A percentile compares a stretch with the other conserved stretches of the same genome.
Evolutionary conservation across 2,797 vertebrate species (phyloP).

Genomic region (Anas acuta): DNA sequence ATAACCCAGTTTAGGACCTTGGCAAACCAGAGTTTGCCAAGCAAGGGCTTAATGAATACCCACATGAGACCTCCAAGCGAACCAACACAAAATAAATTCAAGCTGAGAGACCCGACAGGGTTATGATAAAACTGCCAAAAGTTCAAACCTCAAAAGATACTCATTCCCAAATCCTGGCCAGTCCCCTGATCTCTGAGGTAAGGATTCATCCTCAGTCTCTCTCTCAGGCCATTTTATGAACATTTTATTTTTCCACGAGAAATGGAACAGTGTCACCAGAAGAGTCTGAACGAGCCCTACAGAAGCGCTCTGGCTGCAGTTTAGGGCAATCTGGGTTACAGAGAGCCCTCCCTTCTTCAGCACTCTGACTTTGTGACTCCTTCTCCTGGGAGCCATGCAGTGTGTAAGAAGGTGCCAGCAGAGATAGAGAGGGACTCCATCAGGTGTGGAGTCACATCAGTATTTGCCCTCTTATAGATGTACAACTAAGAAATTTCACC

Average conservation of each 20-base stretch:
- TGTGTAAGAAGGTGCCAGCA: neutral
- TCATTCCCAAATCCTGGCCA: neutral
- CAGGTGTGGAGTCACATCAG: no score
- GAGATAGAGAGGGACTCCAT: neutral
- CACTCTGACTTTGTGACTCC: neutral
- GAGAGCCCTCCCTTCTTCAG: neutral
- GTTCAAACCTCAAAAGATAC: neutral
- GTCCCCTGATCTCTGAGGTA: neutral
- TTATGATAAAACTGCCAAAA: neutral
- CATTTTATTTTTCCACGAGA: neutral
- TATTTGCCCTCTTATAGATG: neutral
- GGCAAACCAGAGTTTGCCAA: neutral
- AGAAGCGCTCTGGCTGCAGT: neutral
- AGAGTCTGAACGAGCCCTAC: neutral
- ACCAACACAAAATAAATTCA: neutral
- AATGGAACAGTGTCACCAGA: neutral
- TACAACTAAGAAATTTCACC: neutral
- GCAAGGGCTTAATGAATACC: neutral
- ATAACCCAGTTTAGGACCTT: neutral
- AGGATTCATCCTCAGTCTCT: neutral
- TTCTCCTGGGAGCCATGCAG: neutral
- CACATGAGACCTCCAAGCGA: neutral
- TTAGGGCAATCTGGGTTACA: neutral
- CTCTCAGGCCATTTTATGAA: neutral
- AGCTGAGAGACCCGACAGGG: neutral